These are phyloP conservation scores for Nycticorax nycticorax DNA, from an alignment of 2,113 vertebrate species.

Conservation along the genomic window DNA sequence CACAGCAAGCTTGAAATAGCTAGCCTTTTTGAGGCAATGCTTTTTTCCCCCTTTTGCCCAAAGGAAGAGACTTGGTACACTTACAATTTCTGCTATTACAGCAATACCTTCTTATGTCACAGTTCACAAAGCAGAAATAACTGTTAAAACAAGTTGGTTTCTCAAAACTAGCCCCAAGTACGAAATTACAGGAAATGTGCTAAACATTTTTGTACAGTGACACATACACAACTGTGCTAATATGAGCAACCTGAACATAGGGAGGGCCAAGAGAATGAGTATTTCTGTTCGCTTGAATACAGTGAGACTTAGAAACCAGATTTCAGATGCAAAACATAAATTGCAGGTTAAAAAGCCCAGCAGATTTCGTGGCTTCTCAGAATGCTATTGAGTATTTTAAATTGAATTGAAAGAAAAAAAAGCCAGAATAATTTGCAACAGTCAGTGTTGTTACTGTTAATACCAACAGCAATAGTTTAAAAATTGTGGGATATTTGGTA, in stretches of 20 bases:
- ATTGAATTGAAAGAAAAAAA: not conserved
- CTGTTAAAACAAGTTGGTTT: constrained; percentile 37
- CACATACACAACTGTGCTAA: not conserved
- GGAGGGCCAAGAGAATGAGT: not conserved
- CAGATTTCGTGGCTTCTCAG: not conserved
- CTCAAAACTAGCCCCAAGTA: not conserved
- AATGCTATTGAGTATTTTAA: not conserved
- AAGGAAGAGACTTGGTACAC: not conserved
- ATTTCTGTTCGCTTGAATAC: not conserved
- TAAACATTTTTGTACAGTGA: not conserved
- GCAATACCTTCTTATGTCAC: constrained; percentile 12
- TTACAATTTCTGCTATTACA: constrained; percentile 17
- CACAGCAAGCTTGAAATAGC: not conserved
- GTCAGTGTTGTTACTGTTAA: not conserved
- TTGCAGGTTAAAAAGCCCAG: not conserved
- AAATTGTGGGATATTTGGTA: not conserved
- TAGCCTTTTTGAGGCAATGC: constrained; percentile 33
- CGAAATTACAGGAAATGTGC: constrained; percentile 52
- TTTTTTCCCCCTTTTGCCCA: not conserved
- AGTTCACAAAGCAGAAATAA: not conserved
- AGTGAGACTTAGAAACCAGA: not conserved
- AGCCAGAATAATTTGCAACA: not conserved
- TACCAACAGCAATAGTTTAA: not conserved
- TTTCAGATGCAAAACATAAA: not conserved
- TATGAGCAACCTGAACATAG: not conserved